Percentiles rank a stretch among this genome's conserved stretches.
These are phyloP conservation scores for Drosophila arawakana DNA, from an alignment of 1,140 invertebrate genomes.

Conservation along the genomic window DNA sequence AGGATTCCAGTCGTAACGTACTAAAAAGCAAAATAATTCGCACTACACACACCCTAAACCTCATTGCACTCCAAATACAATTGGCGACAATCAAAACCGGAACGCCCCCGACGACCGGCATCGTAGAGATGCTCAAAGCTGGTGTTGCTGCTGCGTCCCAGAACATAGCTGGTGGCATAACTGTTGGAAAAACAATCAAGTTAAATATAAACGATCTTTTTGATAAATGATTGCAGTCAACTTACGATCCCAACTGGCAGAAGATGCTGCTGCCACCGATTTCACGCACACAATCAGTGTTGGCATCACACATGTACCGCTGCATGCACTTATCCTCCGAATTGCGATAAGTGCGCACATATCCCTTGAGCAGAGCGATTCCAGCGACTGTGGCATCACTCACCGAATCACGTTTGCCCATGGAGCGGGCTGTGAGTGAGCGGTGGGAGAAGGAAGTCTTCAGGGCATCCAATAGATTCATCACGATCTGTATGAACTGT, in stretches of 20 bases:
- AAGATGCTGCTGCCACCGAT: constrained; percentile 93
- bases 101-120: constrained; percentile 92
- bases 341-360: constrained; percentile 92
- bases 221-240: constrained; percentile 52
- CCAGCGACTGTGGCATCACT: constrained; percentile 94
- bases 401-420: constrained; percentile 93
- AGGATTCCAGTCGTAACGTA: constrained; percentile 60
- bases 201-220: neutral
- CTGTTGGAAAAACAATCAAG: constrained; percentile 84
- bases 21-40: constrained; percentile 26
- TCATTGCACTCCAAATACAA: constrained; percentile 94
- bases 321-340: constrained; percentile 91
- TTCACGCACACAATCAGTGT: constrained; percentile 93
- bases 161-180: constrained; percentile 93
- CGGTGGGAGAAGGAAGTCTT: constrained; percentile 96
- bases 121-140: constrained; percentile 93
- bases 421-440: constrained; percentile 91
- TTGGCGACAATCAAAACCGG: constrained; percentile 92
- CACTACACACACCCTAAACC: constrained; percentile 86
- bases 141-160: constrained; percentile 90
- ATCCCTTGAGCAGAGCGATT: constrained; percentile 94
- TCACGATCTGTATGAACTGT: constrained; percentile 96
- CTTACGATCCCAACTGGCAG: constrained; percentile 97
- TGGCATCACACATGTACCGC: constrained; percentile 94
- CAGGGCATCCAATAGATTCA: constrained; percentile 94